These are phyloP conservation scores for Sphaerophoria rueppellii DNA, from an alignment of 2,888 invertebrate genomes.

Conservation along the genomic window DNA sequence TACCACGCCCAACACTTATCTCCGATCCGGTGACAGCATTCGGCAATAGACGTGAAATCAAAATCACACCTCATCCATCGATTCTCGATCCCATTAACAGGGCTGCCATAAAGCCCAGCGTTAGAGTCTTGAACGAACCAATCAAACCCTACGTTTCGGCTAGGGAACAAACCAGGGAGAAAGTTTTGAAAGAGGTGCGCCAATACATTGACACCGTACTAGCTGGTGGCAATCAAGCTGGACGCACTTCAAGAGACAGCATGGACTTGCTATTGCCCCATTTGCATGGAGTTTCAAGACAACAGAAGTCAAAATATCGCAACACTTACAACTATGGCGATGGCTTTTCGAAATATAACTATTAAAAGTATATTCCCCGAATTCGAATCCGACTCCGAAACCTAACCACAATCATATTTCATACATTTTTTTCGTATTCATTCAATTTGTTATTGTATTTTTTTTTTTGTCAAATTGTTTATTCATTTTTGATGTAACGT, in stretches of 20 bases:
- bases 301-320: conserved; percentile 61
- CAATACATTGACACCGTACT: conserved; percentile 85
- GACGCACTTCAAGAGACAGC: conserved; percentile 85
- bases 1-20: conserved; percentile 92
- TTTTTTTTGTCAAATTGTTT: conserved; percentile 51
- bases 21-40: conserved; percentile 93
- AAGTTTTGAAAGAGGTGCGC: conserved; percentile 85
- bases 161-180: conserved; percentile 86
- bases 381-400: conserved; percentile 32
- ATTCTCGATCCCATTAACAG: conserved; percentile 83
- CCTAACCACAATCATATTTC: conserved; percentile 15
- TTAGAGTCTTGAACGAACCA: conserved; percentile 84
- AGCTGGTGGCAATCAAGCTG: conserved; percentile 84
- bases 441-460: conserved; percentile 22
- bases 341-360: conserved; percentile 62
- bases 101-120: conserved; percentile 86
- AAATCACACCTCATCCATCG: conserved; percentile 75
- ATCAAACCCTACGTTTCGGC: conserved; percentile 87
- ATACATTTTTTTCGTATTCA: conserved; percentile 31
- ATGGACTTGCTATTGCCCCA: conserved; percentile 87
- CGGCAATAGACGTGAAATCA: conserved; percentile 85
- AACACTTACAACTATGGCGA: conserved; percentile 65
- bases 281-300: conserved; percentile 82
- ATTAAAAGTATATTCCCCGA: conserved; percentile 42
- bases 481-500: conserved; percentile 60